phyloP scores from a whole-genome alignment of 2,113 vertebrate genomes.

The Trochalopteron elliotii region DNA sequence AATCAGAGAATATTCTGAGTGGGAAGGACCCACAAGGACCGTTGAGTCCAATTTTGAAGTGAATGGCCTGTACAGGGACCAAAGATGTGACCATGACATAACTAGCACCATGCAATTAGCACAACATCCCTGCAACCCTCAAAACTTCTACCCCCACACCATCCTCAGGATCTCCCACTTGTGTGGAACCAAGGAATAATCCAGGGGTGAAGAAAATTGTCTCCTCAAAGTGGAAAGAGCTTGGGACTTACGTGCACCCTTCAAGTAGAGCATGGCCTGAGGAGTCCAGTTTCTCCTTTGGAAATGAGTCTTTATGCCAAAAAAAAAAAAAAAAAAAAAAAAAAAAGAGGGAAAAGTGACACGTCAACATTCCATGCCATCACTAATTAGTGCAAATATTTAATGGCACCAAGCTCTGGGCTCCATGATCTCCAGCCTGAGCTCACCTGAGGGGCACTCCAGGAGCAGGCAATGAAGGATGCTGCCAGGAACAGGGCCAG shows the following conservation, averaged over 20 bases:
- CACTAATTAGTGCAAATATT: not conserved
- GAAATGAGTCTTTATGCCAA: conserved; percentile 74
- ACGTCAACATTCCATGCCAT: not conserved
- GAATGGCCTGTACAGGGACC: not conserved
- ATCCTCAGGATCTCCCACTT: not conserved
- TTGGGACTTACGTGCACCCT: conserved; percentile 89
- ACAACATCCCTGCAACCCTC: not conserved
- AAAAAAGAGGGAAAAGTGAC: not conserved
- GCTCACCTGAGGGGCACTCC: conserved; percentile 83
- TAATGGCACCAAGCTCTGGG: not conserved
- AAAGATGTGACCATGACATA: not conserved
- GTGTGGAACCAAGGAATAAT: not conserved
- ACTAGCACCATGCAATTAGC: not conserved
- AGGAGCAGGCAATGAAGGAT: conserved; percentile 71
- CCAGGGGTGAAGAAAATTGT: not conserved
- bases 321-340: not conserved
- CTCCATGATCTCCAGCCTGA: not conserved
- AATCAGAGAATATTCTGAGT: not conserved
- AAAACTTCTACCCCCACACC: not conserved
- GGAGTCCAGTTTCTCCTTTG: conserved; percentile 95
- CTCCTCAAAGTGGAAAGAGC: not conserved
- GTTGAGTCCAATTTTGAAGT: not conserved
- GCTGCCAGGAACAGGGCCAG: conserved; percentile 77
- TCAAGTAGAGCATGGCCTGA: conserved; percentile 95
- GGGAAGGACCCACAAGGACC: not conserved